Conservation (phyloP, 2,113 vertebrate species). For the Nothoprocta perdicaria region DNA sequence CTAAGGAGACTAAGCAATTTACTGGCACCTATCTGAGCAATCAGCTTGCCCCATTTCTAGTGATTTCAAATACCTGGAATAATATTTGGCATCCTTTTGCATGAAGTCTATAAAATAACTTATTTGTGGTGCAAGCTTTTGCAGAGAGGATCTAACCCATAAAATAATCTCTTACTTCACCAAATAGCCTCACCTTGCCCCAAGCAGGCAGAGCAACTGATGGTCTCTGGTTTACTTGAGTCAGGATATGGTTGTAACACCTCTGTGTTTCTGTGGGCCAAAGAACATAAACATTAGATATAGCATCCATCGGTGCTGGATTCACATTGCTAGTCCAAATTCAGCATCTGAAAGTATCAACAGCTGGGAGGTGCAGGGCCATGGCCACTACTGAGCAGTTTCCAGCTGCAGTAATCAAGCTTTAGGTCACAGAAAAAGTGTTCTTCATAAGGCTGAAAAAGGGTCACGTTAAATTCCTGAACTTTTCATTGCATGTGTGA, state of each 20-base stretch:
- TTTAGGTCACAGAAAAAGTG: not conserved
- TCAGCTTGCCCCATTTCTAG: slow-evolving; percentile 5
- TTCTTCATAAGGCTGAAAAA: not conserved
- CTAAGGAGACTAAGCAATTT: not conserved
- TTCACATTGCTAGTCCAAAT: not conserved
- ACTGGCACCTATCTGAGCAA: rapidly evolving
- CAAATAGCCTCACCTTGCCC: not conserved
- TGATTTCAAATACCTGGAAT: not conserved
- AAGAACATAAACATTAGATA: not conserved
- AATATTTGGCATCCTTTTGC: not conserved
- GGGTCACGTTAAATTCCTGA: not conserved
- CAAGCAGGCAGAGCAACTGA: not conserved
- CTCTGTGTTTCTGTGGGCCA: not conserved
- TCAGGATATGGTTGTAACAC: not conserved
- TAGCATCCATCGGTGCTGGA: not conserved
- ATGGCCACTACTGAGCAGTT: not conserved
- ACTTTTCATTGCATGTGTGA: not conserved
- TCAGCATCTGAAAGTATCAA: not conserved
- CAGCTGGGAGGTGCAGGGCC: not conserved
- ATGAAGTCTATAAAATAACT: not conserved
- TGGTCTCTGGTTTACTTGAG: not conserved
- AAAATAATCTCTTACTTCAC: not conserved
- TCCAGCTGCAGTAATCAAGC: not conserved
- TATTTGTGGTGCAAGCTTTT: not conserved
- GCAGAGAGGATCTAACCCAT: not conserved